Conservation (phyloP, 1,140 invertebrate species). For the Drosophila nigrodunni region DNA sequence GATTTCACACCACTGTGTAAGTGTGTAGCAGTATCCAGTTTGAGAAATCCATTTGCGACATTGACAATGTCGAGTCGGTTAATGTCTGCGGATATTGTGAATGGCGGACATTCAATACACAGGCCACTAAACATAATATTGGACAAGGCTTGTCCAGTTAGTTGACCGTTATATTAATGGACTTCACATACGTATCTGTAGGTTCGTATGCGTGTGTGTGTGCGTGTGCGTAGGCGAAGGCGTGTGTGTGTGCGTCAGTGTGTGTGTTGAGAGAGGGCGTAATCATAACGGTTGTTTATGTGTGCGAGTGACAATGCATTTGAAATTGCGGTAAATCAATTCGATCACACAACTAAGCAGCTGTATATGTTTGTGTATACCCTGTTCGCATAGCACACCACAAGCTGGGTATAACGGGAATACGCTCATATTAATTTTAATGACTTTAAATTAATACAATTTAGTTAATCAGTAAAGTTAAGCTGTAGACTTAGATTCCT, state of each 20-base stretch:
- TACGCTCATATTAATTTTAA: too few species aligned
- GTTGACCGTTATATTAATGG: constrained; percentile 47
- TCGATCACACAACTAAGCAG: constrained; percentile 7
- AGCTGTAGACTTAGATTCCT: too few species aligned
- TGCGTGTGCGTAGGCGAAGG: constrained; percentile 1
- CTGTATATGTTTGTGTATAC: constrained; percentile 6
- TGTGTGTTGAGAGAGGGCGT: constrained; percentile 13
- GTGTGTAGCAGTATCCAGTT: neutral
- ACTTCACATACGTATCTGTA: constrained; percentile 2
- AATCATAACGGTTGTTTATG: constrained; percentile 25
- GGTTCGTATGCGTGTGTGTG: neutral
- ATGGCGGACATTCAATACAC: constrained; percentile 16
- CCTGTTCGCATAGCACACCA: neutral
- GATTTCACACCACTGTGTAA: too few species aligned
- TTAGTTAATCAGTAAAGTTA: too few species aligned
- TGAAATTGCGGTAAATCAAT: constrained; percentile 47
- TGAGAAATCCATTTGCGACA: constrained; percentile 34
- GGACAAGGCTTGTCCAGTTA: constrained; percentile 20
- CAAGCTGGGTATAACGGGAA: neutral
- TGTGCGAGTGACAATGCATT: constrained; percentile 19
- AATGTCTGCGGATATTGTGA: constrained; percentile 27
- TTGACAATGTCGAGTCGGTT: constrained; percentile 34
- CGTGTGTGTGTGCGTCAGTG: neutral
- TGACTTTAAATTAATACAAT: too few species aligned
- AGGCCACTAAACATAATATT: constrained; percentile 26